These are phyloP conservation scores for Melanotaenia parkinsoni DNA, from an alignment of 2,797 vertebrate genomes.

Conservation along the genomic window DNA sequence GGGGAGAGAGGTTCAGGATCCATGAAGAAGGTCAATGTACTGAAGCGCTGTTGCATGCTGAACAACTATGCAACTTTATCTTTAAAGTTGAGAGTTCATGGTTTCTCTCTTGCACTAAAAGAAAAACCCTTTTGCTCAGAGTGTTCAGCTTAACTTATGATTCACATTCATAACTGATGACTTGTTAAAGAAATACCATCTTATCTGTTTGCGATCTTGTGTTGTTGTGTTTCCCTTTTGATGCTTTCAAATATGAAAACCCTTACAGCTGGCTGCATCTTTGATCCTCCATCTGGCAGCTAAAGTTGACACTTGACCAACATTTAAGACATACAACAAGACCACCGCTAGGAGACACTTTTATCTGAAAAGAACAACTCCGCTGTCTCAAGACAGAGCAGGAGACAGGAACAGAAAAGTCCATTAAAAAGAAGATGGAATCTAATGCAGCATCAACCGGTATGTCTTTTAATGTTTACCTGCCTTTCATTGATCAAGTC, in stretches of 20 bases:
- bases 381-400: conserved; percentile 27
- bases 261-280: conserved; percentile 5
- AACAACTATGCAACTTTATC: conserved; percentile 53
- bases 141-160: not conserved
- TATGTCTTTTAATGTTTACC: conserved; percentile 58
- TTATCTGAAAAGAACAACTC: conserved; percentile 28
- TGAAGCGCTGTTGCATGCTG: conserved; percentile 45
- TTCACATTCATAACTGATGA: conserved; percentile 28
- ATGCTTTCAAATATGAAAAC: conserved; percentile 20
- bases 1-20: conserved; percentile 45
- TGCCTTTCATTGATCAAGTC: conserved; percentile 56
- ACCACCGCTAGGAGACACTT: conserved; percentile 8
- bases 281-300: conserved; percentile 6
- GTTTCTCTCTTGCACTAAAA: conserved; percentile 18
- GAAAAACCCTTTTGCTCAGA: conserved; percentile 12
- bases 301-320: conserved; percentile 15
- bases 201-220: conserved; percentile 31
- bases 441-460: conserved; percentile 66
- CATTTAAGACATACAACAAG: conserved; percentile 13
- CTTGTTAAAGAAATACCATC: conserved; percentile 21
- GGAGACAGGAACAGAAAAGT: conserved; percentile 46
- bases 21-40: conserved; percentile 66
- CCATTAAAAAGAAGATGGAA: conserved; percentile 58
- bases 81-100: conserved; percentile 2
- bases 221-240: conserved; percentile 17